A percentile compares a stretch with the other conserved stretches of the same genome.
phyloP scores from a whole-genome alignment of 2,797 vertebrate genomes.

The Amblyraja radiata region DNA sequence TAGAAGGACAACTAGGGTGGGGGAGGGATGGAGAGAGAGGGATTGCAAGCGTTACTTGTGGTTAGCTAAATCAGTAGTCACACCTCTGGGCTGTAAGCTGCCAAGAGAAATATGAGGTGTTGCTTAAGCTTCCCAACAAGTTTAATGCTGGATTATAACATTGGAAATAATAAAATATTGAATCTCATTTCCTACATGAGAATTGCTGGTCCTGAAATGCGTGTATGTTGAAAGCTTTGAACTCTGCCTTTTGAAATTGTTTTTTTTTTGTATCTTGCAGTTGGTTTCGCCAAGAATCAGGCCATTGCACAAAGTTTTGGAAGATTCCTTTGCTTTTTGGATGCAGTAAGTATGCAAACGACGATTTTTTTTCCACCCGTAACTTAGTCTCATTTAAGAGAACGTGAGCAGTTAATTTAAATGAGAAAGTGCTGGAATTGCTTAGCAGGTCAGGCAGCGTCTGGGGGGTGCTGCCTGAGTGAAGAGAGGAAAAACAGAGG shows the following conservation, averaged over 20 bases:
- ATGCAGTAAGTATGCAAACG: constrained; percentile 72
- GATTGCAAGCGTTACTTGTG: too few relatives aligned
- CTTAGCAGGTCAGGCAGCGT: too few relatives aligned
- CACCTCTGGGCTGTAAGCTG: too few relatives aligned
- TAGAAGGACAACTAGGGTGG: too few relatives aligned
- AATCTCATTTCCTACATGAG: background rate
- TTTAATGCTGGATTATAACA: background rate
- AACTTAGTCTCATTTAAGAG: background rate
- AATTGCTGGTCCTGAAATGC: background rate
- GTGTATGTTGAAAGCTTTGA: background rate
- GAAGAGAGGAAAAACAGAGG: too few relatives aligned
- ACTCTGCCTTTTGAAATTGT: background rate
- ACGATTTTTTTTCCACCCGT: constrained; percentile 26
- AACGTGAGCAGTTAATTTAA: background rate
- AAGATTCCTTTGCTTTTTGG: constrained; percentile 83
- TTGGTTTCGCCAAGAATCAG: constrained; percentile 89
- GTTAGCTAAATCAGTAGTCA: too few relatives aligned
- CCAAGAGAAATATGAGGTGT: too few relatives aligned
- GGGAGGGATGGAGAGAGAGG: too few relatives aligned
- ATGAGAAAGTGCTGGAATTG: background rate
- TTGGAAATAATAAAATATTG: background rate
- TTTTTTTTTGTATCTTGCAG: constrained; percentile 59
- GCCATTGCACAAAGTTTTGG: constrained; percentile 80
- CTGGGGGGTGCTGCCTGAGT: too few relatives aligned
- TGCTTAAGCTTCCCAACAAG: background rate